These are phyloP conservation scores for Procambarus virginalis DNA, from an alignment of 1,140 invertebrate genomes.

Conservation along the genomic window DNA sequence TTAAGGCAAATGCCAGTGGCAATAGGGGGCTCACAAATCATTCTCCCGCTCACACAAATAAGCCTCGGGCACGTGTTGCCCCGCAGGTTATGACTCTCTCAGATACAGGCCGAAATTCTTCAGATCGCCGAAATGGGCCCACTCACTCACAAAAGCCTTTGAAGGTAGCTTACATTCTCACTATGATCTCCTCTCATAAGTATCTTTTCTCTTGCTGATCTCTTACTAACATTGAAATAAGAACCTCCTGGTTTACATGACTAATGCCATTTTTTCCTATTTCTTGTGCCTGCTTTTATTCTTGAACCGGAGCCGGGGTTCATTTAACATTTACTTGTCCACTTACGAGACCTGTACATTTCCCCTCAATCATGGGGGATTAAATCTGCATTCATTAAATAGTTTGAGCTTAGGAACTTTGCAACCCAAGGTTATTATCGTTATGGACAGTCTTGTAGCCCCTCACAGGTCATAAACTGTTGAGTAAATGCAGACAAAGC, in stretches of 20 bases:
- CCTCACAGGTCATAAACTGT: too few species aligned
- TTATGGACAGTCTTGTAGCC: too few species aligned
- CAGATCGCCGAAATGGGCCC: constrained; percentile 20
- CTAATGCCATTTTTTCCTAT: neutral
- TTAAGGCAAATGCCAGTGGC: constrained; percentile 14
- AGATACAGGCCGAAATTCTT: constrained; percentile 27
- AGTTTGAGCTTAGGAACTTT: too few species aligned
- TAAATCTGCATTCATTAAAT: too few species aligned
- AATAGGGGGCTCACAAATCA: constrained; percentile 14
- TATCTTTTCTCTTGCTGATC: neutral
- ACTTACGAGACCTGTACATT: too few species aligned
- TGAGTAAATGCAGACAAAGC: too few species aligned
- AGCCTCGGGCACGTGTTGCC: constrained; percentile 52
- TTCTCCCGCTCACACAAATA: constrained; percentile 27
- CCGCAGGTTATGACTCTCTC: constrained; percentile 53
- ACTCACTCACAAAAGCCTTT: constrained; percentile 21
- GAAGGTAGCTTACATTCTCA: constrained; percentile 23
- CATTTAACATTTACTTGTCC: too few species aligned
- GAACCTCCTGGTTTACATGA: neutral
- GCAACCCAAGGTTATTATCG: too few species aligned
- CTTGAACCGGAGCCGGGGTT: too few species aligned
- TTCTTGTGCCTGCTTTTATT: neutral
- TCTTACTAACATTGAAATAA: neutral
- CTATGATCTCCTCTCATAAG: neutral
- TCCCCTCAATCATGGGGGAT: too few species aligned